Evolutionary conservation across 1,140 invertebrate species (phyloP).

Genomic region (Cydia pomonella): DNA sequence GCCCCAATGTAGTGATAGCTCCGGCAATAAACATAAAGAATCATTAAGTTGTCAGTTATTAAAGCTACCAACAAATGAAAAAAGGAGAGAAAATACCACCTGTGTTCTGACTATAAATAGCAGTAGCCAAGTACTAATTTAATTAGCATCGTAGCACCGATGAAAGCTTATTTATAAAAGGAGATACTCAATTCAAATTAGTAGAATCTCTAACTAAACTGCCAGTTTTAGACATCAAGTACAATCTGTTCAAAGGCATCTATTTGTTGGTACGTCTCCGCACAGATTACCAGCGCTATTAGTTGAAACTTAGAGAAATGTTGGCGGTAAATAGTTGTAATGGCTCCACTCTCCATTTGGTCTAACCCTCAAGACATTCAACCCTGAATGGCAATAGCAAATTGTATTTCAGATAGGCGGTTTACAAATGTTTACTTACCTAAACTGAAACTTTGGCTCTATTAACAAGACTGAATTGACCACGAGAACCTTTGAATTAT

Average conservation of each 20-base stretch:
- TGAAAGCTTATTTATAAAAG: background rate
- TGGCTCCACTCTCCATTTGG: slow-evolving; percentile 20
- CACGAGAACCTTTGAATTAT: background rate
- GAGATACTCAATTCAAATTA: background rate
- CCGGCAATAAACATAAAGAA: background rate
- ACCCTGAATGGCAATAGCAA: background rate
- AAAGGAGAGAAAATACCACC: background rate
- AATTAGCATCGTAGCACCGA: background rate
- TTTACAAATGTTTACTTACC: slow-evolving; percentile 14
- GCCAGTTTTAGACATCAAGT: background rate
- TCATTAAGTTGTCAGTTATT: background rate
- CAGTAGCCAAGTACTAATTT: background rate
- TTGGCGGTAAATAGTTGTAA: slow-evolving; percentile 25
- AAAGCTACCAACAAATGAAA: background rate
- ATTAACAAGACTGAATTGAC: background rate
- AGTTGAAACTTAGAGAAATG: slow-evolving; percentile 16
- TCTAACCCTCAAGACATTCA: slow-evolving; percentile 17
- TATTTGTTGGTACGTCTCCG: slow-evolving; percentile 12
- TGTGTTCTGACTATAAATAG: background rate
- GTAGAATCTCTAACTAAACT: background rate
- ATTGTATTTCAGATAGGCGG: slow-evolving; percentile 21
- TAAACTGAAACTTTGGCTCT: slow-evolving; percentile 1
- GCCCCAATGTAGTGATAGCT: background rate
- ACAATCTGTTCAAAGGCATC: slow-evolving; percentile 13
- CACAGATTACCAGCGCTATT: slow-evolving; percentile 24